Conservation (phyloP, 2,888 invertebrate species). For the Nephrotoma flavescens region DNA sequence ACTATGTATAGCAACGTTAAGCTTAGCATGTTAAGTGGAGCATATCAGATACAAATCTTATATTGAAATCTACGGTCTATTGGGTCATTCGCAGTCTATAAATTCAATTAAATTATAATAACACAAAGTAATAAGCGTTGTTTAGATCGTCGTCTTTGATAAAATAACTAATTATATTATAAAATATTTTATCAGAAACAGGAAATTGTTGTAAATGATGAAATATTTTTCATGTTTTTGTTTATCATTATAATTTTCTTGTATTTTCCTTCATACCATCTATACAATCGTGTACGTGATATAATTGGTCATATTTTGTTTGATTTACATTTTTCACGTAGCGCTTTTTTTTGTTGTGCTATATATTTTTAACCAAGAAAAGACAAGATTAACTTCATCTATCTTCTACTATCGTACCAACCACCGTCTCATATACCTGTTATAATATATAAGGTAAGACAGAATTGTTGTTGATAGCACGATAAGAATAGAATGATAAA, state of each 20-base stretch:
- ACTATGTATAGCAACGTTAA: too few relatives aligned
- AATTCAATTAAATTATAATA: too few relatives aligned
- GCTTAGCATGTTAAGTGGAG: too few relatives aligned
- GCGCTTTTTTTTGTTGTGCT: neutral
- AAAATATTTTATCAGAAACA: neutral
- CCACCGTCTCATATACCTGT: neutral
- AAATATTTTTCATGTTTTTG: neutral
- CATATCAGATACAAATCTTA: too few relatives aligned
- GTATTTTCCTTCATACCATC: neutral
- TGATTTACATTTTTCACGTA: neutral
- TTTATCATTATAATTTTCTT: neutral
- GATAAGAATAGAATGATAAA: neutral
- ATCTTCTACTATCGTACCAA: neutral
- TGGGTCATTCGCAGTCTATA: too few relatives aligned
- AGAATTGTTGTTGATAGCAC: neutral
- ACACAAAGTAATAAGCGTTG: neutral
- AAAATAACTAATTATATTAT: neutral
- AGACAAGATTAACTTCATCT: neutral
- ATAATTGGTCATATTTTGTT: neutral
- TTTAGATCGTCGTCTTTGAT: neutral
- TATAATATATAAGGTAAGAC: neutral
- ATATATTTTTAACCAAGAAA: neutral
- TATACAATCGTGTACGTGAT: neutral
- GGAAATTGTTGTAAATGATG: neutral
- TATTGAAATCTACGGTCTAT: too few relatives aligned